Evolutionary conservation across 1,140 invertebrate genomes (phyloP), one percentile per base, ranked within the genome.

Genomic region (Polyergus mexicanus): DNA sequence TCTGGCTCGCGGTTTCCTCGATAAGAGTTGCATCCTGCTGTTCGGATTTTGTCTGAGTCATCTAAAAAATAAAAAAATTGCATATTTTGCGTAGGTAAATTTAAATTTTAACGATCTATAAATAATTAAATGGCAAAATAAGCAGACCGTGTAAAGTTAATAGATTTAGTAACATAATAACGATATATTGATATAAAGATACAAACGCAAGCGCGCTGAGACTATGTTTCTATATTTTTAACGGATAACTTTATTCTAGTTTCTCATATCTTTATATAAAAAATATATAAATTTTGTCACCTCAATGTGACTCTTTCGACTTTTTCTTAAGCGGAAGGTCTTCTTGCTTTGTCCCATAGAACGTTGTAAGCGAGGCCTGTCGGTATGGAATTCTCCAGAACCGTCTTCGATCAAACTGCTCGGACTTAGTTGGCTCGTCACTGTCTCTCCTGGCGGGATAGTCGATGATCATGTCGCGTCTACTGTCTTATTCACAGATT

Each of bases 271-370:
- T 32, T 32, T 32, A 32, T 4, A 51, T 44, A 13, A 56, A 16
- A 58, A 41, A 71, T 28, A 71, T n/a, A 41, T 60, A 63, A 83
- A 35, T 28, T 32, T 74, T 25, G 68, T 81, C 92, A 96, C 95
- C 92, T 96, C 95, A 83, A 95, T 89, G 69, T 95, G 95, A 62
- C 95, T 92, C 91, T 95, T 96, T 88, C 97, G 96, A 94, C 97
- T 98, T 94, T 97, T 97, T 90, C 97, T 96, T 69, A 98, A 96
- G 83, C 98, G 96, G 95, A 99, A 99, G 0, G 98, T 99, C 95
- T 98, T 99, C 86, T 98, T 96, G 92, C 98, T 99, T 94, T 98
- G 98, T 25, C 98, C 98, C 95, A 98, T 99, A 76, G 98, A 97
- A 35, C 98, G 96, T 93, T 99, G 98, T 65, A 99, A 96, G 25